Base-by-base conservation (phyloP, 1,140 invertebrate species). In the Dysdera silvatica region DNA sequence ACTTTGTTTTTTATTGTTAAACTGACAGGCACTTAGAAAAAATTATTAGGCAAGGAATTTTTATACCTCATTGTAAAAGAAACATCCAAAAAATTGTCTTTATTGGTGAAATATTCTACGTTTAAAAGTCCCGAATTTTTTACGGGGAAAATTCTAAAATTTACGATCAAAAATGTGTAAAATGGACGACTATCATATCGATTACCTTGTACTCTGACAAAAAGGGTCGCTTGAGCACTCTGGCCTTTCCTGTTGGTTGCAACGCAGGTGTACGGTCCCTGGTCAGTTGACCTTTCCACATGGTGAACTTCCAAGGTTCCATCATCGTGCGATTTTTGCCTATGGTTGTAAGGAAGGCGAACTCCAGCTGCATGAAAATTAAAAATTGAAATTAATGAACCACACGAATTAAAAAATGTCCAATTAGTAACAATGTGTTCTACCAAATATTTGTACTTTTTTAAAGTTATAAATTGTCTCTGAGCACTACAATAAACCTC, bases 151-250 rank as follows among this genome's bases (percentile, higher is more conserved):
- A n/a, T n/a, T n/a, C n/a, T n/a, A n/a, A n/a, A n/a, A n/a, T n/a
- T n/a, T n/a, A n/a, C n/a, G n/a, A n/a, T n/a, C n/a, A n/a, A n/a
- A n/a, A n/a, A n/a, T n/a, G n/a, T n/a, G n/a, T n/a, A n/a, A n/a
- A n/a, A n/a, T n/a, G n/a, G n/a, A n/a, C n/a, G n/a, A n/a, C n/a
- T n/a, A n/a, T n/a, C n/a, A n/a, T n/a, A n/a, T n/a, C n/a, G n/a
- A 79, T 87, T 83, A 96, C 94, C 92, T 87, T 96, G 92, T 31
- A 97, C 91, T 85, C 89, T 88, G 51, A 98, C 87, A 82, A 93
- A 89, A 8, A 96, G 80, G 43, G 85, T 87, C 71, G 87, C 87
- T 67, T 87, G 80, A 31, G 88, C 89, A 61, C 84, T 89, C 78
- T 92, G 92, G 45, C 90, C 91, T 76, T 92, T 89, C 41, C 85